Percentiles rank a stretch among this genome's conserved stretches.
These are phyloP conservation scores for Pyrochroa serraticornis DNA, from an alignment of 2,888 invertebrate genomes.

Conservation along the genomic window DNA sequence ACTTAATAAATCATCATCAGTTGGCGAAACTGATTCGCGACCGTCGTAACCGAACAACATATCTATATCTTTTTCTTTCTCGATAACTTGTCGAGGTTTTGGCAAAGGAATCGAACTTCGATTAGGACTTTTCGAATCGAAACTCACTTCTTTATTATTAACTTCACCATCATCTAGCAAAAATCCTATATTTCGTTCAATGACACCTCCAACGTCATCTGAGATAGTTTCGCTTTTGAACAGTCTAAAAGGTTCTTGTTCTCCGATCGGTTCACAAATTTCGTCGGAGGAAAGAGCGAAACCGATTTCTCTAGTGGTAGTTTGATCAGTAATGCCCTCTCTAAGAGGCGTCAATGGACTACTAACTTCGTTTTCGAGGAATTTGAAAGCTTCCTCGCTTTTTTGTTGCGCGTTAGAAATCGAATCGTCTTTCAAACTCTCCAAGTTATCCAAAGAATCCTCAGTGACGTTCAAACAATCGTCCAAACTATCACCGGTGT, in stretches of 20 bases:
- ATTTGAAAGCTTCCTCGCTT: conserved; percentile 56
- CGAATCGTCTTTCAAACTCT: conserved; percentile 53
- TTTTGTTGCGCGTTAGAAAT: conserved; percentile 50
- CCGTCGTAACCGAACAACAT: conserved; percentile 37
- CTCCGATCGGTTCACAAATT: conserved; percentile 12
- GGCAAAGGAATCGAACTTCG: conserved; percentile 51
- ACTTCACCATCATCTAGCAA: neutral
- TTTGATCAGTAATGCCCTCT: neutral
- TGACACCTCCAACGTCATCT: neutral
- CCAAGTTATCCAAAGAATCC: conserved; percentile 54
- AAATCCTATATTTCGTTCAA: conserved; percentile 1
- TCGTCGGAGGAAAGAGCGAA: neutral
- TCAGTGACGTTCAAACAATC: conserved; percentile 54
- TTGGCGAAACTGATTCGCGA: conserved; percentile 37
- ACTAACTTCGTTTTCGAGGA: conserved; percentile 54
- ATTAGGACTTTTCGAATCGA: conserved; percentile 30
- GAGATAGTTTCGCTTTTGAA: neutral
- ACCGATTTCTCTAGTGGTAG: conserved; percentile 11
- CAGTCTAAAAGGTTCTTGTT: neutral
- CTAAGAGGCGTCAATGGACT: conserved; percentile 37
- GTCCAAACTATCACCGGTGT: conserved; percentile 47
- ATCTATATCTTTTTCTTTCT: conserved; percentile 47
- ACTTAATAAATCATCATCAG: conserved; percentile 51
- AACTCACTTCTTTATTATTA: neutral
- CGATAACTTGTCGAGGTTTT: conserved; percentile 45